Conservation (phyloP, 2,797 vertebrate species). For the Macropus fuliginosus region DNA sequence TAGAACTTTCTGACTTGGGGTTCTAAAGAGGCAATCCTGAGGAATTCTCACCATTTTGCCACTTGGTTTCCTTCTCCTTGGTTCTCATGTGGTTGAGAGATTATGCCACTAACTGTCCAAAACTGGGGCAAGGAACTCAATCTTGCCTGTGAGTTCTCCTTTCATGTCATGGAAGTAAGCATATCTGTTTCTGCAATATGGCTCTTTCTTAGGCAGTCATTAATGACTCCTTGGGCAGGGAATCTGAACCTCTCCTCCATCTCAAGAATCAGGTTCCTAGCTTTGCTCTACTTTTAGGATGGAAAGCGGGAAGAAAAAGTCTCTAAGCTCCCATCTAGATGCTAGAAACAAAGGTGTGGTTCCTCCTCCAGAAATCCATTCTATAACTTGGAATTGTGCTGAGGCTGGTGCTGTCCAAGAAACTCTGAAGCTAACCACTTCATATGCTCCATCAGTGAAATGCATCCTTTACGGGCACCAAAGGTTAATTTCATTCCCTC, state of each 20-base stretch:
- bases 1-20: not conserved
- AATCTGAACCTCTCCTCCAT: not conserved
- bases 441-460: not conserved
- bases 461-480: not conserved
- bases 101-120: not conserved
- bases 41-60: not conserved
- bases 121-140: not conserved
- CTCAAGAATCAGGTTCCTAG: not conserved
- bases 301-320: not conserved
- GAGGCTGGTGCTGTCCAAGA: not conserved
- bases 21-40: not conserved
- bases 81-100: not conserved
- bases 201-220: not conserved
- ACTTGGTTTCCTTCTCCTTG: not conserved
- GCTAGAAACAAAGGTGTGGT: not conserved
- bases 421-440: not conserved
- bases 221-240: not conserved
- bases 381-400: not conserved
- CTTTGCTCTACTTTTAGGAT: not conserved
- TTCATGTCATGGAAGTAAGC: not conserved
- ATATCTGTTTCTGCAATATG: not conserved
- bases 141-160: too few relatives aligned
- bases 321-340: not conserved
- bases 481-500: not conserved
- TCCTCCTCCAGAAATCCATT: not conserved